Evolutionary conservation across 2,888 invertebrate species (phyloP).

Genomic region (Polymixis flavicincta): DNA sequence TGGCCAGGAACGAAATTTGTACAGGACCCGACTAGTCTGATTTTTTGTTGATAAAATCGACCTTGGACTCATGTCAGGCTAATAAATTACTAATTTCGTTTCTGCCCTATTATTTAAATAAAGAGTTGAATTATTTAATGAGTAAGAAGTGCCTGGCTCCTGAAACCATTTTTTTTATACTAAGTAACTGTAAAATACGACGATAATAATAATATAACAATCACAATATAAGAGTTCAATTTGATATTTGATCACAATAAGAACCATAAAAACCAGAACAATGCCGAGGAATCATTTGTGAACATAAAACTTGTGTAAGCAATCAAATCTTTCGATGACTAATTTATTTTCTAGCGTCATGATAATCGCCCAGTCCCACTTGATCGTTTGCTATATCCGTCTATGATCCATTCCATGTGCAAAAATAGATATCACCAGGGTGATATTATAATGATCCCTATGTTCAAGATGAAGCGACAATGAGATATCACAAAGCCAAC

Average conservation of each 20-base stretch:
- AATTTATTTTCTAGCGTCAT: neutral
- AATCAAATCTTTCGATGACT: neutral
- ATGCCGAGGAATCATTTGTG: neutral
- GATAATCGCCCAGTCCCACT: neutral
- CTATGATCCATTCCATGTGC: constrained; percentile 14
- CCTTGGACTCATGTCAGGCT: too few species aligned
- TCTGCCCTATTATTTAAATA: too few species aligned
- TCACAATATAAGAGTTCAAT: too few species aligned
- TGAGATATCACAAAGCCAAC: constrained; percentile 33
- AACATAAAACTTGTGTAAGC: neutral
- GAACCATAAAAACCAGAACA: neutral
- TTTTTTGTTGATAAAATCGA: too few species aligned
- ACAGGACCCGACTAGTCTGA: too few species aligned
- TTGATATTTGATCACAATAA: neutral
- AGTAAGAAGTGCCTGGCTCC: too few species aligned
- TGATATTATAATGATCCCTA: neutral
- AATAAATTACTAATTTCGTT: too few species aligned
- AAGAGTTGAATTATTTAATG: too few species aligned
- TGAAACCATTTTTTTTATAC: too few species aligned
- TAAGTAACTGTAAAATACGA: too few species aligned
- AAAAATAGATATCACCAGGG: constrained; percentile 18
- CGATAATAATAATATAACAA: too few species aligned
- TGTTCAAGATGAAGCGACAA: constrained; percentile 2
- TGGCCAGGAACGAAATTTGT: too few species aligned
- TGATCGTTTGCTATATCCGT: constrained; percentile 12